Base-by-base conservation (phyloP, 2,888 invertebrate species). In the Tuberolachnus salignus region DNA sequence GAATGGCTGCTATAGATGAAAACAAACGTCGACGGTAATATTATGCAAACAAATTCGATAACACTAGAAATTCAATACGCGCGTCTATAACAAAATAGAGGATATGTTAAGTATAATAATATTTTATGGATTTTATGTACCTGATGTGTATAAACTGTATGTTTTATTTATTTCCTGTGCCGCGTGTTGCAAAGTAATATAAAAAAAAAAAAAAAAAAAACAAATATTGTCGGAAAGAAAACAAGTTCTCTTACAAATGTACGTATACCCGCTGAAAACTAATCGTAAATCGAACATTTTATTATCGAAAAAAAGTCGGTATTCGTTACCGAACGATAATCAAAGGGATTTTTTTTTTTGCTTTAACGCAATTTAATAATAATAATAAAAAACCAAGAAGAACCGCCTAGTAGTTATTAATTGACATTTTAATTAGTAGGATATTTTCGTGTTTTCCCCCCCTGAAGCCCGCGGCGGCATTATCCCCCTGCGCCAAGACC, bases 351-450 rank as follows among this genome's bases (percentile, higher is more conserved):
- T 34, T 34, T 34, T 4, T 34, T 34, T n/a, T n/a, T n/a, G n/a
- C n/a, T 34, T 34, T 34, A 34, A 6, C 34, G 34, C 34, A 34
- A 3, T 34, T 4, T 34, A 4, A 34, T 34, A 34, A 34, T 34
- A 4, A 34, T 34, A 34, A 34, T 4, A 34, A 34, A 34, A 34
- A 34, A 6, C 34, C 34, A 34, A 3, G 34, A 34, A n/a, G n/a
- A n/a, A n/a, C n/a, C n/a, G 46, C 14, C 49, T 16, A n/a, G n/a
- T n/a, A n/a, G n/a, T n/a, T 14, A 14, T 53, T 13, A 23, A 26
- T 16, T 63, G 55, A 66, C 26, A 66, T 67, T 75, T 66, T 55
- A 75, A 66, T 75, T 75, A 75, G 75, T 44, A 19, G 19, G 26
- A 75, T 55, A 75, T 46, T 26, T 64, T 59, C 23, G 14, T 6